Evolutionary conservation across 92 coral and sea anemone genomes (phyloP).

Genomic region (Galaxea fascicularis): DNA sequence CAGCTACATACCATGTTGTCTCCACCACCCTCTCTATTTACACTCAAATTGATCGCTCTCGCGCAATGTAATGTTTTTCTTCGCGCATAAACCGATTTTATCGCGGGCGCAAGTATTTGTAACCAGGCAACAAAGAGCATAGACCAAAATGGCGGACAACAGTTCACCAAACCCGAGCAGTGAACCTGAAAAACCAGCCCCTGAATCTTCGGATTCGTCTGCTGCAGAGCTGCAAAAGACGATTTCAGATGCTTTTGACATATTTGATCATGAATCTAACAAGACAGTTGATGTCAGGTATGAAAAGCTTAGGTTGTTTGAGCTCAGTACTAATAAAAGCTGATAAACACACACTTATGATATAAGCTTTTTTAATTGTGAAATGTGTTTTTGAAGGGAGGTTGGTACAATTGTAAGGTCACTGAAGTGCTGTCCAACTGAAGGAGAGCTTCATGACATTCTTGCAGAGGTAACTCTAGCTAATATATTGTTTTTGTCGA

Average conservation of each 20-base stretch:
- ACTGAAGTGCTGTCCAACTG: slow-evolving; percentile 97
- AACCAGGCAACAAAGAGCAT: slow-evolving; percentile 55
- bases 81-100: background rate
- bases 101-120: slow-evolving; percentile 26
- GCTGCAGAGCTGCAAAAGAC: slow-evolving; percentile 93
- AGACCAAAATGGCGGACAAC: slow-evolving; percentile 92
- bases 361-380: background rate
- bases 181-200: slow-evolving; percentile 72
- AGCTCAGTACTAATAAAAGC: too few relatives aligned
- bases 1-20: slow-evolving; percentile 14
- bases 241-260: slow-evolving; percentile 95
- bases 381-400: slow-evolving; percentile 72
- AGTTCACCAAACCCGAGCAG: slow-evolving; percentile 52
- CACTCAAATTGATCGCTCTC: background rate
- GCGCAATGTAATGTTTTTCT: background rate
- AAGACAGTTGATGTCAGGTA: slow-evolving; percentile 99
- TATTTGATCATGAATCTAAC: slow-evolving; percentile 98
- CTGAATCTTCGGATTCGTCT: slow-evolving; percentile 82
- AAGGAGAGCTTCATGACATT: slow-evolving; percentile 98
- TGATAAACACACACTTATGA: background rate
- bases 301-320: background rate
- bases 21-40: background rate
- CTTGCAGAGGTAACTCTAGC: slow-evolving; percentile 77
- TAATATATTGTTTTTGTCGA: background rate
- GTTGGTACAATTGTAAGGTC: slow-evolving; percentile 99